Conservation (phyloP, 2,797 vertebrate genomes). For the Cirrhinus mrigala region DNA sequence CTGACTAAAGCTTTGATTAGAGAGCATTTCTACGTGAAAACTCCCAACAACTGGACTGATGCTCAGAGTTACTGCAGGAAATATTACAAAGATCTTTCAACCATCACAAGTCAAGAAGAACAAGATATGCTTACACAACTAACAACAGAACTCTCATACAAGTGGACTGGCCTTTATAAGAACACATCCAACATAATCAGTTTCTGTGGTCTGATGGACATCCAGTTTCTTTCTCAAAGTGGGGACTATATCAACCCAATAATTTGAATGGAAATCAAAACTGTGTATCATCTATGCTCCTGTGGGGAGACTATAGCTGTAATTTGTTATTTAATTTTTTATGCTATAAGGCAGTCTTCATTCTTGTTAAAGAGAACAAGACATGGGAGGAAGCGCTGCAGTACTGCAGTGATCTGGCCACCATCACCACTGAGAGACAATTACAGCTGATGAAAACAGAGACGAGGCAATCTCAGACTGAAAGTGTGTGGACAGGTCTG, state of each 20-base stretch:
- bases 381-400: constrained; percentile 44
- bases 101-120: constrained; percentile 2
- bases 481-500: too few species aligned
- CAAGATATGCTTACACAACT: too few species aligned
- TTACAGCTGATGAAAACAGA: too few species aligned
- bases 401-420: constrained; percentile 22
- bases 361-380: constrained; percentile 31
- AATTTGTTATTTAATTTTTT: rapidly evolving
- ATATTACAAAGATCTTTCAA: constrained; percentile 21
- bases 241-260: background rate
- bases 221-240: background rate
- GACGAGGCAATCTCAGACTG: too few species aligned
- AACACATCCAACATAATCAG: background rate
- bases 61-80: constrained; percentile 20
- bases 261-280: background rate
- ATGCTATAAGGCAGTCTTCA: background rate
- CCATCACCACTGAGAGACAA: too few species aligned
- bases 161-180: background rate
- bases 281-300: rapidly evolving
- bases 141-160: background rate
- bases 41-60: background rate
- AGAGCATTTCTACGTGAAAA: background rate
- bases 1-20: background rate
- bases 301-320: background rate
- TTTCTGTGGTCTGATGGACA: constrained; percentile 12